Percentiles rank a stretch among this genome's conserved stretches.
Evolutionary conservation across 2,797 vertebrate species (phyloP).

Genomic region (Paguma larvata): DNA sequence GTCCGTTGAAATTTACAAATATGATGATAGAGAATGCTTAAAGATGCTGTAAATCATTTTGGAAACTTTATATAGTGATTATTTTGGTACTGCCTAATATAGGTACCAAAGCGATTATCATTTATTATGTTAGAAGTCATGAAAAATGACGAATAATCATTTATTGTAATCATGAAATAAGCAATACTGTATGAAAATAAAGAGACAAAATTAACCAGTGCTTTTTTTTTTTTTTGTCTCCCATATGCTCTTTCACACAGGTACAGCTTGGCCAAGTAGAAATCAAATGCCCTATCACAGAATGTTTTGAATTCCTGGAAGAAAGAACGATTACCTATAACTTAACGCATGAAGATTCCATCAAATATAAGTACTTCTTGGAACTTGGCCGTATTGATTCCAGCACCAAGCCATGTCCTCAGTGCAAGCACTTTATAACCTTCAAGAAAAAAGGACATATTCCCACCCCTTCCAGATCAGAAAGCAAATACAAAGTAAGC

Average conservation of each 20-base stretch:
- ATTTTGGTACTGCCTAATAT: neutral
- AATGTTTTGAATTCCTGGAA: slow-evolving; percentile 96
- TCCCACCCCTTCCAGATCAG: slow-evolving; percentile 91
- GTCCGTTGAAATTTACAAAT: neutral
- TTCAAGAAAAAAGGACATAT: slow-evolving; percentile 93
- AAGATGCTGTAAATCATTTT: neutral
- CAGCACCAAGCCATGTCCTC: slow-evolving; percentile 98
- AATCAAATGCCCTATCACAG: slow-evolving; percentile 96
- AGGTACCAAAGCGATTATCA: neutral
- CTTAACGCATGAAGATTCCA: slow-evolving; percentile 94
- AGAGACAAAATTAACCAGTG: neutral
- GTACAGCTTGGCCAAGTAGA: slow-evolving; percentile 94
- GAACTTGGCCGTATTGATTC: slow-evolving; percentile 97
- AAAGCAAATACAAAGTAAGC: slow-evolving; percentile 98
- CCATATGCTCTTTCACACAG: slow-evolving; percentile 86
- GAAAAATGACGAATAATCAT: neutral
- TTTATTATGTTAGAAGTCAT: neutral
- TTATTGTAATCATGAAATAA: neutral
- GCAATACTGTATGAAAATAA: neutral
- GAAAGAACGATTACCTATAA: slow-evolving; percentile 94
- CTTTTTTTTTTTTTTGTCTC: neutral
- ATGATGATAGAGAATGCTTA: neutral
- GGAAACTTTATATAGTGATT: neutral
- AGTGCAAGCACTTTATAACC: slow-evolving; percentile 97
- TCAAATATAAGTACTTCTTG: slow-evolving; percentile 97